Evolutionary conservation across 2,113 vertebrate genomes (phyloP).

Genomic region (Myodes glareolus): DNA sequence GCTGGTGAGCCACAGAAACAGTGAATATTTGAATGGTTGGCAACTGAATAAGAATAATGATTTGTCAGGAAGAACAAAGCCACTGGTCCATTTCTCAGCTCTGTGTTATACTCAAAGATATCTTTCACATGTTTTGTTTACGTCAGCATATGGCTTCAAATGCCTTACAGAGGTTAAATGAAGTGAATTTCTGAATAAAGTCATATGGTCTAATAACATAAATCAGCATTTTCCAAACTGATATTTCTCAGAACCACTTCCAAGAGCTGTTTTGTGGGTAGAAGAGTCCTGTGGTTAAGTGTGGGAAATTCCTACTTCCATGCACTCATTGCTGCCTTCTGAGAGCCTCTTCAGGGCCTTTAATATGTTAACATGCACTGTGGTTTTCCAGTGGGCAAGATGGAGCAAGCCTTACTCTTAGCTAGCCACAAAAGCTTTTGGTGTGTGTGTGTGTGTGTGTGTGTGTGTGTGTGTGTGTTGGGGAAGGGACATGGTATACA

Average conservation of each 20-base stretch:
- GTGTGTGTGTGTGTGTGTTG: neutral
- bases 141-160: conserved; percentile 69
- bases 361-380: neutral
- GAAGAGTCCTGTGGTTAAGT: conserved; percentile 55
- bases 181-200: conserved; percentile 70
- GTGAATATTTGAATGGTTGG: conserved; percentile 53
- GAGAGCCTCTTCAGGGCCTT: conserved; percentile 18
- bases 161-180: conserved; percentile 64
- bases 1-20: conserved; percentile 14
- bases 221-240: conserved; percentile 75
- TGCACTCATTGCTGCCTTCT: neutral
- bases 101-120: conserved; percentile 52
- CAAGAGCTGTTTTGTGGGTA: conserved; percentile 64
- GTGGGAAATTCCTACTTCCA: conserved; percentile 62
- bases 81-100: conserved; percentile 53
- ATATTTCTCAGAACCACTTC: conserved; percentile 74
- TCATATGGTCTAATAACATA: conserved; percentile 69
- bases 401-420: neutral
- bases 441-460: neutral
- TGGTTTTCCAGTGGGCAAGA: neutral
- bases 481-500: neutral
- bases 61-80: conserved; percentile 65
- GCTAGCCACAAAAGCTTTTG: neutral
- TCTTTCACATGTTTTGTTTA: conserved; percentile 77
- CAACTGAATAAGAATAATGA: conserved; percentile 63